Evolutionary conservation across 2,797 vertebrate species (phyloP), one percentile per base, ranked within the genome.

Genomic region (Austrolebias charrua): DNA sequence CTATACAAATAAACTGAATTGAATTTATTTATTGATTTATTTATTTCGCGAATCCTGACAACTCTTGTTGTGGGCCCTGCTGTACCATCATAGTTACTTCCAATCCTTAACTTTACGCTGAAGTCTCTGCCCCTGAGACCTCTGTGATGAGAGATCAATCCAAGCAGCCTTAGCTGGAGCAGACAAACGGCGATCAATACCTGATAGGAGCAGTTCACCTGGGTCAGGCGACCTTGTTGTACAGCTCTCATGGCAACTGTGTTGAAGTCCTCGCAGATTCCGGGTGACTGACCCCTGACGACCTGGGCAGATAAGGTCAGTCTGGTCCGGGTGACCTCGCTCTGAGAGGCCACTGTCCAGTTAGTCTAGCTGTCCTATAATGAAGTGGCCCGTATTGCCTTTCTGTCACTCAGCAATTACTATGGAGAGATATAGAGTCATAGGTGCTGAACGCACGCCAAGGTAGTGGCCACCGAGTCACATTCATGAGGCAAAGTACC

Each of bases 341-440:
- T 87, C 79, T 72, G 89, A 88, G 87, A 88, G 90, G 92, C 90
- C 81, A 89, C 90, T 78, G 90, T 91, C 91, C 88, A 86, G 89
- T 91, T 93, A 89, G 90, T 90, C 79, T 88, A 86, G 90, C 93
- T 90, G 86, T 90, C 73, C 82, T 86, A 92, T 96, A 95, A 97
- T 96, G 92, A 97, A 96, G 95, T 95, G 93, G 92, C 94, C 93
- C 92, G 91, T 95, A 96, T 96, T 94, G 95, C 94, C 93, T 96
- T 96, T 95, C 96, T 97, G 95, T 96, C 96, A 96, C 91, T 96
- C 92, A 92, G 91, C 89, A 90, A 93, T 93, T 93, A 93, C 78
- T 61, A 3, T 78, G 20, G 79, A 90, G 86, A 92, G 89, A 92
- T 92, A 91, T 90, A 86, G 86, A 78, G 80, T 79, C 69, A 79